A percentile compares a stretch with the other conserved stretches of the same genome.
Evolutionary conservation across 2,888 invertebrate species (phyloP).

Genomic region (Koerneria pararmatus): DNA sequence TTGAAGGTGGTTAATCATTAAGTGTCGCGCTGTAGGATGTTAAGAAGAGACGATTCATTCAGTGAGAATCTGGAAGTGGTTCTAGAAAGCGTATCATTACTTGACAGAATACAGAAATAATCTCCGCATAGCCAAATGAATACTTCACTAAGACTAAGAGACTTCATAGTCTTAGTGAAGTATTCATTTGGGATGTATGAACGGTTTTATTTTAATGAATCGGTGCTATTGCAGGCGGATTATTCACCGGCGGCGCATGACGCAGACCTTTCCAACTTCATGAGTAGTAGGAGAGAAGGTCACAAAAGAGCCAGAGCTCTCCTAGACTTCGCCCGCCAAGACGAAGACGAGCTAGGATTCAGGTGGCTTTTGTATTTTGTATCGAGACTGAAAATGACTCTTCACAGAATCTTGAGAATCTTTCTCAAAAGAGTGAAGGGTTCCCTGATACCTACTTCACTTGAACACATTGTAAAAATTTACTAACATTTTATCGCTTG

Average conservation of each 20-base stretch:
- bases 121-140: no score
- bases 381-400: background rate
- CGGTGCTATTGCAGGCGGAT: slow-evolving; percentile 73
- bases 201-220: background rate
- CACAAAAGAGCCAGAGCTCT: slow-evolving; percentile 88
- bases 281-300: slow-evolving; percentile 83
- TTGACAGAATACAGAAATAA: no score
- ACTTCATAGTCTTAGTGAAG: no score
- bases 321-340: slow-evolving; percentile 77
- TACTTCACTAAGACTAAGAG: no score
- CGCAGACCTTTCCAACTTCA: slow-evolving; percentile 86
- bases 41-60: no score
- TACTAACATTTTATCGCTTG: background rate
- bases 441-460: background rate
- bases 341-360: slow-evolving; percentile 92
- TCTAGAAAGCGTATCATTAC: no score
- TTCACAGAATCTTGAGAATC: background rate
- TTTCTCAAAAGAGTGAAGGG: background rate
- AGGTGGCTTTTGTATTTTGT: slow-evolving; percentile 23
- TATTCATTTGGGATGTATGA: no score
- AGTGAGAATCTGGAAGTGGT: no score
- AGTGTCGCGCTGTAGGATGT: no score
- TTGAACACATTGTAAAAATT: background rate
- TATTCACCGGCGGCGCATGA: slow-evolving; percentile 92
- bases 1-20: no score